Evolutionary conservation across 2,113 vertebrate genomes (phyloP).

Genomic region (Cricetomys ansorgei): DNA sequence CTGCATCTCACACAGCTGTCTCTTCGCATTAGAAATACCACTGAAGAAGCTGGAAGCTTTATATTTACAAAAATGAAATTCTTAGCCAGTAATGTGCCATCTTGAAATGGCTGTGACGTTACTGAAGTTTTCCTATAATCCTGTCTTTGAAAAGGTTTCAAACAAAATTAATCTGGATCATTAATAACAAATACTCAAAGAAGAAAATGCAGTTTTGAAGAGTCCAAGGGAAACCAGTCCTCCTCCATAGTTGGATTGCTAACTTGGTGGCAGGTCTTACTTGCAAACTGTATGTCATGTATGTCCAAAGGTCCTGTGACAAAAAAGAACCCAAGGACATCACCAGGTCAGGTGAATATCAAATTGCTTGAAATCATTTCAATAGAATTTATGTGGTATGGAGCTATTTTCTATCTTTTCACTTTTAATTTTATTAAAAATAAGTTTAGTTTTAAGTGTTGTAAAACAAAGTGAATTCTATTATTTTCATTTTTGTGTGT

Average conservation of each 20-base stretch:
- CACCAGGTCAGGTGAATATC: background rate
- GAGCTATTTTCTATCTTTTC: background rate
- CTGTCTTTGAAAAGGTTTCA: constrained; percentile 71
- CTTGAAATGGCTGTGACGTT: constrained; percentile 61
- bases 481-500: background rate
- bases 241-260: constrained; percentile 10
- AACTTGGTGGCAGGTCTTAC: constrained; percentile 1
- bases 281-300: background rate
- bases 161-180: constrained; percentile 62
- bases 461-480: background rate
- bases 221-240: constrained; percentile 12
- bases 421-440: constrained; percentile 36
- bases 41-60: constrained; percentile 47
- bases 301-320: constrained; percentile 19
- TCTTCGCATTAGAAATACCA: constrained; percentile 32
- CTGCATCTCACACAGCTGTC: constrained; percentile 17
- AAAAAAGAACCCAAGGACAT: constrained; percentile 26
- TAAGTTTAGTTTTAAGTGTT: background rate
- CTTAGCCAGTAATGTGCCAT: constrained; percentile 60
- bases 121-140: constrained; percentile 69
- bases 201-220: constrained; percentile 56
- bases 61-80: constrained; percentile 64
- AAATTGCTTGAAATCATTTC: constrained; percentile 16
- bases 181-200: constrained; percentile 50
- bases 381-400: constrained; percentile 25